Base-by-base conservation (phyloP, 2,888 invertebrate species). In the Myopa tessellatipennis region DNA sequence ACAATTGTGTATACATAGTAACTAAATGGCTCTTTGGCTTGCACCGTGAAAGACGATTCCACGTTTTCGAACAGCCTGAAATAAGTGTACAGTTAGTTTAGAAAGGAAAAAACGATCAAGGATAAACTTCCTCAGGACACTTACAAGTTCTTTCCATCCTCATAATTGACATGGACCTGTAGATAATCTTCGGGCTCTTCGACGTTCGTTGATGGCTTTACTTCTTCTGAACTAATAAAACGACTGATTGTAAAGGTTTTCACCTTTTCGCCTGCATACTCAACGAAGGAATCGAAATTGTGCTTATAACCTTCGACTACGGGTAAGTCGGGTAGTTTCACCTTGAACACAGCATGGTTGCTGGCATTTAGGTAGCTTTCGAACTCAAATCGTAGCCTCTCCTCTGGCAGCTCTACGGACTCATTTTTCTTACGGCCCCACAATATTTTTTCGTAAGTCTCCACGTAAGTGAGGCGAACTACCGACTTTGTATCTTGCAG, bases 1-100 rank as follows among this genome's bases (percentile, higher is more conserved):
- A 97, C 90, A 38, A 96, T 91, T 83, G 93, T 91, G 85, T 96
- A 96, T 81, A 92, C 93, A 71, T 96, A 90, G 81, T 94, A 91
- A 80, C 92, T 92, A 90, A 97, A 90, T 0, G 93, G 92, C 79
- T 92, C 92, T 0, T 95, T 95, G 2, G 95, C 94, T 79, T 94
- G 93, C 4, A 96, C 91, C 77, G 93, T 91, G 38, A 96, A 92
- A 79, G 93, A 92, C 74, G 96, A 91, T 80, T 95, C 94, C 78
- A 92, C 90, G 74, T 94, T 94, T 0, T 94, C 92, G 79, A 90
- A 86, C 0, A 92, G 91, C 61, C 90, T 90, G 50, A 89, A 89
- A 0, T 90, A 26, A 45, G 16, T 26, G 45, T 45, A n/a, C 0
- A 26, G 36, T 72, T 58, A 50, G 18, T 4, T 4, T 18, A 40